Percentiles rank a stretch among this genome's conserved stretches.
These are phyloP conservation scores for Zosterops pallidus DNA, from an alignment of 2,113 vertebrate species.

Conservation along the genomic window DNA sequence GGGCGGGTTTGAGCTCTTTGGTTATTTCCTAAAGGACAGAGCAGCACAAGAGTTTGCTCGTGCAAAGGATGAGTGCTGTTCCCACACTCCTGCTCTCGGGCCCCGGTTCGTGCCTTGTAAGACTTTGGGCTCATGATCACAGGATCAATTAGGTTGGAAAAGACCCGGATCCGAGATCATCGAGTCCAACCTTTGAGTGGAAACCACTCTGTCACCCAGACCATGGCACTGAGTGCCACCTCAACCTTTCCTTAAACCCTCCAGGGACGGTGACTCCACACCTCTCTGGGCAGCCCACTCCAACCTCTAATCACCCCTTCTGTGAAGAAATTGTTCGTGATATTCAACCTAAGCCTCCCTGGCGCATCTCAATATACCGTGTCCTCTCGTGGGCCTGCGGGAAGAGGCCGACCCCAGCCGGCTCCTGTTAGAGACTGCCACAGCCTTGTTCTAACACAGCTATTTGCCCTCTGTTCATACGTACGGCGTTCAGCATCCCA, in stretches of 20 bases:
- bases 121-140: not conserved
- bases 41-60: not conserved
- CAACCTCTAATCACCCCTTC: not conserved
- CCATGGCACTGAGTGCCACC: not conserved
- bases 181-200: not conserved
- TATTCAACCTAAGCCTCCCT: not conserved
- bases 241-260: not conserved
- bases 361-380: not conserved
- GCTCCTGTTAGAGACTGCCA: not conserved
- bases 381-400: not conserved
- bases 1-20: not conserved
- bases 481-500: fast-evolving
- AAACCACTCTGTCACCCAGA: not conserved
- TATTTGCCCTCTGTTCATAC: too few relatives aligned
- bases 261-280: not conserved
- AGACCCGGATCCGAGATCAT: not conserved
- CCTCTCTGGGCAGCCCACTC: not conserved
- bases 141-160: not conserved
- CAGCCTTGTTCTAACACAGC: fast-evolving
- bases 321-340: not conserved
- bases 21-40: not conserved
- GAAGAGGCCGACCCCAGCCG: not conserved
- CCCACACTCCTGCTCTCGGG: not conserved
- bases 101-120: fast-evolving
- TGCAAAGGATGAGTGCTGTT: fast-evolving